Conservation (phyloP, 1,140 invertebrate genomes). For the Nephotettix cincticeps region DNA sequence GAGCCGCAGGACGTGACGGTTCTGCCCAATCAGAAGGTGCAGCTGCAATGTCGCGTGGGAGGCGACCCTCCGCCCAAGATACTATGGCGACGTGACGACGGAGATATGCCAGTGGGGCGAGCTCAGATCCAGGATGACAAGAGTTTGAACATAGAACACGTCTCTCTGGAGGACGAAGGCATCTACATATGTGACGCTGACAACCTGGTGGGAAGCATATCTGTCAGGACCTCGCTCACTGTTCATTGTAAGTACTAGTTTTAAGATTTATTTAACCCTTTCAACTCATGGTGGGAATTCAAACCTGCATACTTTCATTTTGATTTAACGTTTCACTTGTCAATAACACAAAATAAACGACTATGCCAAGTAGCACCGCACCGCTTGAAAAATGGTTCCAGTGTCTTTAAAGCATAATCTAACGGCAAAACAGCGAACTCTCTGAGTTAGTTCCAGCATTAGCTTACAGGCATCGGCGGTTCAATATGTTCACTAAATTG, state of each 20-base stretch:
- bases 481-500: too few species aligned
- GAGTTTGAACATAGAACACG: constrained; percentile 71
- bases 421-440: too few species aligned
- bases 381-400: too few species aligned
- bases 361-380: too few species aligned
- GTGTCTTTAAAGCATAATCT: too few species aligned
- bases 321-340: too few species aligned
- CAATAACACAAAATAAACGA: too few species aligned
- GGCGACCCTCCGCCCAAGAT: constrained; percentile 88
- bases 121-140: constrained; percentile 74
- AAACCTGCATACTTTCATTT: too few species aligned
- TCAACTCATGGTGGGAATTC: too few species aligned
- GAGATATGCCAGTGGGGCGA: constrained; percentile 74
- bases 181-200: constrained; percentile 79
- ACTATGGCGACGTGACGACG: constrained; percentile 86
- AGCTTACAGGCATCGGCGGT: too few species aligned
- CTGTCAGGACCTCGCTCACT: constrained; percentile 68
- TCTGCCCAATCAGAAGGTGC: constrained; percentile 74
- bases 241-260: constrained; percentile 68
- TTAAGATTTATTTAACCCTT: too few species aligned
- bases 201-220: constrained; percentile 74
- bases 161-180: constrained; percentile 74
- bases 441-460: too few species aligned
- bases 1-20: constrained; percentile 83
- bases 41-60: constrained; percentile 85